Base-by-base conservation (phyloP, 1,140 invertebrate genomes). In the Camponotus pennsylvanicus region DNA sequence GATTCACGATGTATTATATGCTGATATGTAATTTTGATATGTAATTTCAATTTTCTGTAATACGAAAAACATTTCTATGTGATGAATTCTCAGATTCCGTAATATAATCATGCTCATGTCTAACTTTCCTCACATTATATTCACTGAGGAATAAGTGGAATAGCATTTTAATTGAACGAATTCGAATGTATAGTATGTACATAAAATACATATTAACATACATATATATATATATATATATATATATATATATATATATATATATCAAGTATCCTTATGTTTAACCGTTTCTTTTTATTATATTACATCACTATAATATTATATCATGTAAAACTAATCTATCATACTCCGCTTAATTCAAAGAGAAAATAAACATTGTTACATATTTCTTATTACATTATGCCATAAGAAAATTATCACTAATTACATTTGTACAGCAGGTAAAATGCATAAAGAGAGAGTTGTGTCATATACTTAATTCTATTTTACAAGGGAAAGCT, bases 101-200 rank as follows among this genome's bases (percentile, higher is more conserved):
- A 42, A 75, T 79, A 67, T 87, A 89, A 90, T 89, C 79, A 88
- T 32, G 76, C 32, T 86, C 59, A 86, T 77, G 61, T 86, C 77
- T 80, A 82, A 86, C 59, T 80, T 76, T 84, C 55, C 66, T 86
- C 63, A 21, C 52, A 89, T 86, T 88, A 59, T 88, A 89, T 18
- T 49, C 69, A 61, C 59, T 70, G 89, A 71, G 49, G 77, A 80
- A 59, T 52, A 86, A 88, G n/a, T 75, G 64, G 63, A 79, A 40
- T 89, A 80, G 73, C 79, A 78, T 89, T 90, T 90, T 89, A 89
- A 89, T 78, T 69, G 71, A 75, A 86, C 27, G 63, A 86, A 90
- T 73, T 87, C 61, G 69, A 57, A 89, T 90, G 89, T 90, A 90
- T 90, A 90, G 85, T 90, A 90, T 90, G 89, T 90, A 90, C 75